Evolutionary conservation across 2,113 vertebrate species (phyloP).

Genomic region (Lophura nycthemera): DNA sequence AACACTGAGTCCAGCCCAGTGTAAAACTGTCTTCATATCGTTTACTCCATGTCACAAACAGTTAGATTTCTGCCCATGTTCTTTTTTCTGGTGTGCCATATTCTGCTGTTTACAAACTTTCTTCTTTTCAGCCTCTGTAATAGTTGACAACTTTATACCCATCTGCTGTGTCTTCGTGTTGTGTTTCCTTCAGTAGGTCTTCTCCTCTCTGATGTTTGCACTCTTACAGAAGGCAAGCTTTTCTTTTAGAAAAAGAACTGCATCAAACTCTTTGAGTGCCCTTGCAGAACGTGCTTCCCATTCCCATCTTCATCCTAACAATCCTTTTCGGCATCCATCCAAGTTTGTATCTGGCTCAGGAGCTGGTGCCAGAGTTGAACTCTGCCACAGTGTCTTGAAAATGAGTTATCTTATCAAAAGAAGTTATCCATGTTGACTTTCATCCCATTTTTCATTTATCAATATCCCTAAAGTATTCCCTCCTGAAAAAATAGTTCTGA

Average conservation of each 20-base stretch:
- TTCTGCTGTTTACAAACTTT: not conserved
- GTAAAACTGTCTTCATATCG: not conserved
- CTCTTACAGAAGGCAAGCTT: not conserved
- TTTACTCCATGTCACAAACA: not conserved
- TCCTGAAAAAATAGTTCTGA: not conserved
- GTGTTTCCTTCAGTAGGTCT: not conserved
- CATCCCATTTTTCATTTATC: not conserved
- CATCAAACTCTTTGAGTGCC: not conserved
- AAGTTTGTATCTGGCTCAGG: not conserved
- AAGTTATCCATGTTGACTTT: not conserved
- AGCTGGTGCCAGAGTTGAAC: not conserved
- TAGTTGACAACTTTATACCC: not conserved
- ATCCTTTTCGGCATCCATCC: not conserved
- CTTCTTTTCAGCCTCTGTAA: not conserved
- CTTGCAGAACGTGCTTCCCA: not conserved
- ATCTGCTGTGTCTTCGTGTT: not conserved
- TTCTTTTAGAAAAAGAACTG: not conserved
- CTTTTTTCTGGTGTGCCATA: not conserved
- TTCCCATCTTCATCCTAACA: not conserved
- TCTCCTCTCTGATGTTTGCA: not conserved
- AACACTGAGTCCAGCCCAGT: not conserved
- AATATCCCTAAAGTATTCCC: not conserved
- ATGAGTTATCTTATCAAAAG: not conserved
- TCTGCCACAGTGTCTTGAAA: not conserved
- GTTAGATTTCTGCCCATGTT: not conserved